These are phyloP conservation scores for Sigmodon hispidus DNA, from an alignment of 2,113 vertebrate genomes.

Conservation along the genomic window DNA sequence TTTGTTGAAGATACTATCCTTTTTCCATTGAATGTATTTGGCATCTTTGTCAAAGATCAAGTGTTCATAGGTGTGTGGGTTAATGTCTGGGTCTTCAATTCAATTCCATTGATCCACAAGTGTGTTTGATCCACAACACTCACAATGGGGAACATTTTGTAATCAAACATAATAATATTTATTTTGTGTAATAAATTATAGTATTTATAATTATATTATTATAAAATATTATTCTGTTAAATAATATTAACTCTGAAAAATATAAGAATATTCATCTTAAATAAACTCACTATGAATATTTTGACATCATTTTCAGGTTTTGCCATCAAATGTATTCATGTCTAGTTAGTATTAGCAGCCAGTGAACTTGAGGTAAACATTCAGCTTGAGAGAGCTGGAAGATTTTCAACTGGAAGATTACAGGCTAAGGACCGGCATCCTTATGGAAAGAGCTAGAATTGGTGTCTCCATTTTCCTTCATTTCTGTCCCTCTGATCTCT, in stretches of 20 bases:
- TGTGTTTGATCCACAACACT: neutral
- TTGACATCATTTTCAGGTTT: constrained; percentile 48
- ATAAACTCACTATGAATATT: neutral
- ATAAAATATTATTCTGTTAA: neutral
- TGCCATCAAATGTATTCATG: neutral
- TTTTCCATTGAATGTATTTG: no score
- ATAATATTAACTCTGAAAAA: constrained; percentile 11
- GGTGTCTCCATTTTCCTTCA: neutral
- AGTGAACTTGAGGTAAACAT: neutral
- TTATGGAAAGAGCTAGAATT: neutral
- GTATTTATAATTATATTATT: no score
- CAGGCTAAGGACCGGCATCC: neutral
- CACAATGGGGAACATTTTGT: neutral
- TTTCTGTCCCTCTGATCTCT: neutral
- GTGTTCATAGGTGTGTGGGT: no score
- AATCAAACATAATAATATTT: constrained; percentile 18
- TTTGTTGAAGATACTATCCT: no score
- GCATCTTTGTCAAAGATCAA: no score
- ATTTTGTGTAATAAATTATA: neutral
- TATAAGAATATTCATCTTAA: neutral
- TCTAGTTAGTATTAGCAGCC: neutral
- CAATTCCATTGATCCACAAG: no score
- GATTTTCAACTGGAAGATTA: neutral
- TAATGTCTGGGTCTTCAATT: no score
- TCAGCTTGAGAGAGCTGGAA: neutral